A percentile compares a stretch with the other conserved stretches of the same genome.
phyloP scores from a whole-genome alignment of 2,113 vertebrate species.

The Pica pica region DNA sequence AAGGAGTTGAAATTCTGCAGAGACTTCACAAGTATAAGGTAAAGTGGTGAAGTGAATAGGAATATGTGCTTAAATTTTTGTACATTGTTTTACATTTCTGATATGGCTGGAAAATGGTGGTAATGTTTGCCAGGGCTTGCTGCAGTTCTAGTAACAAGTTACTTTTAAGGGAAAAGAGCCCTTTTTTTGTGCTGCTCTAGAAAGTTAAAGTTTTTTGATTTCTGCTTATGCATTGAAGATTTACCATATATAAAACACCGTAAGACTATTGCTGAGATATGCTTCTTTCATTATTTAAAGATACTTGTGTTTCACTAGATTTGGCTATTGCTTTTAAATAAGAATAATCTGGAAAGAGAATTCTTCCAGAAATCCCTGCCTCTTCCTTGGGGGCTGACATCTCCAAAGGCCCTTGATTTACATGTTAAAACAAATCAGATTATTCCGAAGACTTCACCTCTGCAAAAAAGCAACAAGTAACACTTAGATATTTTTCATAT shows the following conservation, averaged over 20 bases:
- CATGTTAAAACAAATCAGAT: neutral
- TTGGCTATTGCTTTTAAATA: neutral
- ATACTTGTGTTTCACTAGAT: neutral
- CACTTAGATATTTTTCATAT: neutral
- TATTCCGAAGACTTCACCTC: neutral
- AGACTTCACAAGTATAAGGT: slow-evolving; percentile 89
- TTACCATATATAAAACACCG: neutral
- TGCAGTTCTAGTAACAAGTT: neutral
- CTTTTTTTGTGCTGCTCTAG: neutral
- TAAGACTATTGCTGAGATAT: neutral
- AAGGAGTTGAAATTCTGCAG: slow-evolving; percentile 90
- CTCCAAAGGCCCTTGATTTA: neutral
- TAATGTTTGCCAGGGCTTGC: neutral
- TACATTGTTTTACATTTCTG: neutral
- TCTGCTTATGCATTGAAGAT: neutral
- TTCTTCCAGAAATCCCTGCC: neutral
- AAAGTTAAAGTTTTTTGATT: neutral
- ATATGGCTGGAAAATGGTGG: neutral
- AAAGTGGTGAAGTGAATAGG: neutral
- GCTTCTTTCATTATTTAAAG: neutral
- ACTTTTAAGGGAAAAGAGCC: neutral
- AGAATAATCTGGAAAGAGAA: neutral
- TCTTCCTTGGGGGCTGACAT: neutral
- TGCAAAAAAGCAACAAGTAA: neutral
- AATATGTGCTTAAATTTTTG: neutral